A percentile compares a stretch with the other conserved stretches of the same genome.
phyloP scores from a whole-genome alignment of 2,888 invertebrate genomes.

The Anticlea derivata region DNA sequence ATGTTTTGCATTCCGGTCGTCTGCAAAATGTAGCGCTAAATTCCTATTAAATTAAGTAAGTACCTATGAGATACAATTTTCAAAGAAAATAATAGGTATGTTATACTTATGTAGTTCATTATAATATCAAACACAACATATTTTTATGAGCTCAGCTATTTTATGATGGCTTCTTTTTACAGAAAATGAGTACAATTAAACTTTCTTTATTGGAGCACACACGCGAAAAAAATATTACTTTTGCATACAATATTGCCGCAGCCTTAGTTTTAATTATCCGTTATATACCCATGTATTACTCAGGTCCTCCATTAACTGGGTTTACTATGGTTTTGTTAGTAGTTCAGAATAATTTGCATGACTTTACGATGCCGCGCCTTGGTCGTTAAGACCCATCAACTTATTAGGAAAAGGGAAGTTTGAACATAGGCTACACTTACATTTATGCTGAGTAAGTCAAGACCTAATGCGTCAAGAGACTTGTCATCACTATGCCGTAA shows the following conservation, averaged over 20 bases:
- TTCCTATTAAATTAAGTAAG: not conserved
- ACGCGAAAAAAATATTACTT: conserved; percentile 43
- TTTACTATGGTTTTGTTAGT: conserved; percentile 27
- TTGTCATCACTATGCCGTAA: too few species aligned
- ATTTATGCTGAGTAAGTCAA: conserved; percentile 1
- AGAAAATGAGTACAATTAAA: conserved; percentile 35
- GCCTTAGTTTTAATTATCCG: conserved; percentile 26
- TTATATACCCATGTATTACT: conserved; percentile 26
- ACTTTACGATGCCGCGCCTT: conserved; percentile 57
- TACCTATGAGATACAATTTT: not conserved
- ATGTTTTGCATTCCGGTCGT: conserved; percentile 18
- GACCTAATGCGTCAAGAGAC: too few species aligned
- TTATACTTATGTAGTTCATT: not conserved
- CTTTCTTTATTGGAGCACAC: conserved; percentile 33
- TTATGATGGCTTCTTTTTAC: conserved; percentile 28
- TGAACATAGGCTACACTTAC: not conserved
- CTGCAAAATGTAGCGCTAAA: conserved; percentile 3
- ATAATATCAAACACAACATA: conserved; percentile 1
- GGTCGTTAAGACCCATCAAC: conserved; percentile 68
- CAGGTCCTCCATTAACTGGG: conserved; percentile 25
- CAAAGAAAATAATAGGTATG: not conserved
- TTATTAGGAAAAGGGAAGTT: conserved; percentile 54
- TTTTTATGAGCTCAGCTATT: conserved; percentile 13
- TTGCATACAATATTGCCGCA: conserved; percentile 35
- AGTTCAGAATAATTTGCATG: conserved; percentile 47